Evolutionary conservation across 2,797 vertebrate species (phyloP).

Genomic region (Loriculus beryllinus): DNA sequence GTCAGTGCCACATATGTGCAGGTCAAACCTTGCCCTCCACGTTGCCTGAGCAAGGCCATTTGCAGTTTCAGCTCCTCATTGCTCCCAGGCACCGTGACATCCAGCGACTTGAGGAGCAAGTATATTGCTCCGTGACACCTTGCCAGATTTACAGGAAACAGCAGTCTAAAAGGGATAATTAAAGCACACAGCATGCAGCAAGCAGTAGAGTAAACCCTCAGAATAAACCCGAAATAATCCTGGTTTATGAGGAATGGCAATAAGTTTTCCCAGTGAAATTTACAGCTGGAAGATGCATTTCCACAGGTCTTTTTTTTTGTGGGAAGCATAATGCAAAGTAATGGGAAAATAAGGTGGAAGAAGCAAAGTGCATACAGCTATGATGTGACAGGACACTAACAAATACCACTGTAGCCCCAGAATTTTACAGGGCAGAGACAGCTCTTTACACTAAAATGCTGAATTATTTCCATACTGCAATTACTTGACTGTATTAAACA

Average conservation of each 20-base stretch:
- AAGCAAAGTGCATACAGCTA: not conserved
- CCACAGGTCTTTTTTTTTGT: not conserved
- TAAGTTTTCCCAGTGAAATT: not conserved
- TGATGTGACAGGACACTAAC: not conserved
- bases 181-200: not conserved
- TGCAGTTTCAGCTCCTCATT: not conserved
- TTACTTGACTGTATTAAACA: not conserved
- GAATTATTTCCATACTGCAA: not conserved
- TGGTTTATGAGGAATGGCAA: not conserved
- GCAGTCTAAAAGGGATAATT: not conserved
- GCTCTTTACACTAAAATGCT: not conserved
- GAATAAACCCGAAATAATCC: not conserved
- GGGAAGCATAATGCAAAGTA: not conserved
- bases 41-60: not conserved
- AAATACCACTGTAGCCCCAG: not conserved
- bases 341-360: not conserved
- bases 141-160: not conserved
- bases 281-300: not conserved
- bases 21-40: not conserved
- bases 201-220: not conserved
- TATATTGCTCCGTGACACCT: not conserved
- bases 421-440: not conserved
- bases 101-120: not conserved
- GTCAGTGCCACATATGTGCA: not conserved
- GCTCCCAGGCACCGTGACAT: not conserved